Conservation (phyloP, 2,113 vertebrate species). For the Salvelinus fontinalis region DNA sequence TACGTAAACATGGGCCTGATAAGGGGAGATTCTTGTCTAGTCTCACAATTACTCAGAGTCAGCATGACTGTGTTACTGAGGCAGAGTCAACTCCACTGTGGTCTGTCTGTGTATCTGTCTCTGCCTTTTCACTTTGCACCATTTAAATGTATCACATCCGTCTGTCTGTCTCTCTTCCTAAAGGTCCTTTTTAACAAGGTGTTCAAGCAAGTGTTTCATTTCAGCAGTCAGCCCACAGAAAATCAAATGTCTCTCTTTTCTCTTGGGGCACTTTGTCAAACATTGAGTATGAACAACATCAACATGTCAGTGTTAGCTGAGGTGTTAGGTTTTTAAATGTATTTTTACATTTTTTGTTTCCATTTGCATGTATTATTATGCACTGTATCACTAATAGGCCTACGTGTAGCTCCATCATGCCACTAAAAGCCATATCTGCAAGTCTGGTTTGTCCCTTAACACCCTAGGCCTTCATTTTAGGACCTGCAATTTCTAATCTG, state of each 20-base stretch:
- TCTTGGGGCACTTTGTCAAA: conserved; percentile 50
- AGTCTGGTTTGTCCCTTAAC: too few relatives aligned
- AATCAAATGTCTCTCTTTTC: not conserved
- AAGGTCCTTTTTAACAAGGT: not conserved
- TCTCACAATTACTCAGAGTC: conserved; percentile 68
- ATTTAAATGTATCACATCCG: not conserved
- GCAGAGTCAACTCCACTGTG: conserved; percentile 3
- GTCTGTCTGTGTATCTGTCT: not conserved
- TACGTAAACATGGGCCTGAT: conserved; percentile 42
- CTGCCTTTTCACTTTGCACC: conserved; percentile 10
- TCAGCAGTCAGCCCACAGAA: not conserved
- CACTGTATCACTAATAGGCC: not conserved
- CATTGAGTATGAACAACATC: too few relatives aligned
- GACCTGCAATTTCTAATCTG: too few relatives aligned
- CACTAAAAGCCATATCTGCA: too few relatives aligned
- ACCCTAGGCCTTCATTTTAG: too few relatives aligned
- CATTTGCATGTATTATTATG: not conserved
- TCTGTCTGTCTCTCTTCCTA: not conserved
- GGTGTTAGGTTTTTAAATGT: too few relatives aligned
- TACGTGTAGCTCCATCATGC: not conserved
- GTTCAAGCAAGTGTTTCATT: conserved; percentile 1
- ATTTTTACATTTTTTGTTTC: not conserved
- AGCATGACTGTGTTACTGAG: conserved; percentile 19
- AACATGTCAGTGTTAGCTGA: too few relatives aligned
- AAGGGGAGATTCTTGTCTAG: conserved; percentile 70